These are phyloP conservation scores for Deroplatys truncata DNA, from an alignment of 2,888 invertebrate genomes.

Conservation along the genomic window DNA sequence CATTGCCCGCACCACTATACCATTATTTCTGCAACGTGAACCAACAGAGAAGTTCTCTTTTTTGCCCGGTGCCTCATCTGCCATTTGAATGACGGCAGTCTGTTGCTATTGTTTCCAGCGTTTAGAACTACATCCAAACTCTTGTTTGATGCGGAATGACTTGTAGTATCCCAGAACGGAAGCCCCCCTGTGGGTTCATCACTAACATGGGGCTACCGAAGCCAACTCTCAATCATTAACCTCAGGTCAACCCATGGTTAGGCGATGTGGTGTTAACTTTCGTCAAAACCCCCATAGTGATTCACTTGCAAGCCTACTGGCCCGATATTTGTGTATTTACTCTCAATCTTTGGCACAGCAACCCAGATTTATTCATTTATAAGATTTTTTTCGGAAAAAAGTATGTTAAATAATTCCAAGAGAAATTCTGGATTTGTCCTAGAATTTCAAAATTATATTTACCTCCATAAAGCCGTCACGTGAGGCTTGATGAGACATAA, in stretches of 20 bases:
- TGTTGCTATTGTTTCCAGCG: neutral
- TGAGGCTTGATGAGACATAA: too few species aligned
- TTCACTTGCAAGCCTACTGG: neutral
- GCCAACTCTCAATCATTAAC: neutral
- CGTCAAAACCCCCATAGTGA: neutral
- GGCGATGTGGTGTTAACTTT: neutral
- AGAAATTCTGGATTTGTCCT: too few species aligned
- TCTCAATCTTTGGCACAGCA: too few species aligned
- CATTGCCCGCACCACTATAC: too few species aligned
- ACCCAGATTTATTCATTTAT: too few species aligned
- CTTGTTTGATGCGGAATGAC: neutral
- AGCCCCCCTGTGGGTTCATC: neutral
- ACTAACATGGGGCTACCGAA: neutral
- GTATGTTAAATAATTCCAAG: too few species aligned
- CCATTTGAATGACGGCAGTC: neutral
- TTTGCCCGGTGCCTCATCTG: neutral
- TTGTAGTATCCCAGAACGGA: neutral
- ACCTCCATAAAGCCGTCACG: too few species aligned
- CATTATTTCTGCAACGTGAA: neutral
- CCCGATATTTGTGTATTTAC: too few species aligned
- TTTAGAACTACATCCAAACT: neutral
- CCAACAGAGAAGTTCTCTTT: neutral
- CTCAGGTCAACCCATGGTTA: neutral
- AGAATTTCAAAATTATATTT: too few species aligned
- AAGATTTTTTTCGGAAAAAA: too few species aligned